A percentile compares a stretch with the other conserved stretches of the same genome.
phyloP scores from a whole-genome alignment of 2,113 vertebrate genomes.

The Plectropomus leopardus region DNA sequence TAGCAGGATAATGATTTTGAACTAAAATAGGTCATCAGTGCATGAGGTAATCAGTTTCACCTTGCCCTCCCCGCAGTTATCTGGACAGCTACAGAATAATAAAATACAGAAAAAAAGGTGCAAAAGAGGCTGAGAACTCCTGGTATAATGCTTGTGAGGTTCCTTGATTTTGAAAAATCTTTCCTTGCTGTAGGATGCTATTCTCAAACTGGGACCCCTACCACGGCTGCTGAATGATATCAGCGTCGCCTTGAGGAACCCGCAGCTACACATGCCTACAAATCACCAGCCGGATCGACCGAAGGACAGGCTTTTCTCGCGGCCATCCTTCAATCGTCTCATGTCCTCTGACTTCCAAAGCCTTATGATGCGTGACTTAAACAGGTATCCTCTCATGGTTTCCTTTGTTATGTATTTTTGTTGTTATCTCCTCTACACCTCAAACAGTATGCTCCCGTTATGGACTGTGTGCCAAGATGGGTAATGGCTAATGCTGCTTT shows the following conservation, averaged over 20 bases:
- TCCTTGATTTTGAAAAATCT: slow-evolving; percentile 14
- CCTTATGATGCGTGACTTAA: slow-evolving; percentile 96
- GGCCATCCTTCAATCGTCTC: slow-evolving; percentile 91
- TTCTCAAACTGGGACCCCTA: slow-evolving; percentile 94
- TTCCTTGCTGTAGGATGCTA: slow-evolving; percentile 88
- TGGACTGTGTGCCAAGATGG: neutral
- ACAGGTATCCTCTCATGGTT: slow-evolving; percentile 86
- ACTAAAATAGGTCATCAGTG: slow-evolving; percentile 2
- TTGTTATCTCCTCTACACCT: neutral
- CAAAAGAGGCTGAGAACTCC: neutral
- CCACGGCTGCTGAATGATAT: slow-evolving; percentile 96
- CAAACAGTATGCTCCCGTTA: too few relatives aligned
- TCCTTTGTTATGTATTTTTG: neutral
- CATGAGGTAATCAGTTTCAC: neutral
- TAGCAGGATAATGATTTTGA: slow-evolving; percentile 4
- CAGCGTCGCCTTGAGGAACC: slow-evolving; percentile 95
- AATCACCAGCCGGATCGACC: slow-evolving; percentile 93
- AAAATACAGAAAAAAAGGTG: too few relatives aligned
- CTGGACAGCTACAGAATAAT: neutral
- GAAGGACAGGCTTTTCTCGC: slow-evolving; percentile 89
- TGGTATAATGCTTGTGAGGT: neutral
- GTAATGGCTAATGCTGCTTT: slow-evolving; percentile 1
- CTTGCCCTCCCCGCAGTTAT: neutral
- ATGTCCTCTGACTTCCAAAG: slow-evolving; percentile 95
- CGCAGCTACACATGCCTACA: slow-evolving; percentile 94